Evolutionary conservation across 92 coral and sea anemone species (phyloP).

Genomic region (Phenganax subtilis): DNA sequence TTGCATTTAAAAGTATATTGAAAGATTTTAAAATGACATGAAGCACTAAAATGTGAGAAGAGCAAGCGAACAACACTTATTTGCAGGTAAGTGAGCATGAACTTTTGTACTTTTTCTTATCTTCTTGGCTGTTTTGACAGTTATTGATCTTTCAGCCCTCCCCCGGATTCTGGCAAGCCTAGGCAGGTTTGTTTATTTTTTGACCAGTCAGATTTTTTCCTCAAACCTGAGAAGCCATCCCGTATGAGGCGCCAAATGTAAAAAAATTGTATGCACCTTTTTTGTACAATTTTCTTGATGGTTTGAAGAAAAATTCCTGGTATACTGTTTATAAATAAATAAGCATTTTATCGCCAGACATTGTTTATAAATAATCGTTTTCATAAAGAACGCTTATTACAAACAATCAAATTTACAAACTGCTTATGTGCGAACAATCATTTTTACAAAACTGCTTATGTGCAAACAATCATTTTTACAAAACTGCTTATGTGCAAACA

Average conservation of each 20-base stretch:
- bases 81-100: too few species aligned
- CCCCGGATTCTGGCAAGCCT: too few species aligned
- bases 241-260: slow-evolving; percentile 3
- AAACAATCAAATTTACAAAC: background rate
- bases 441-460: background rate
- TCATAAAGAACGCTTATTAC: background rate
- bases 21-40: too few species aligned
- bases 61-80: too few species aligned
- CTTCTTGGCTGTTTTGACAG: too few species aligned
- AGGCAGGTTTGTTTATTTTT: too few species aligned
- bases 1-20: too few species aligned
- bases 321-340: background rate
- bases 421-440: background rate
- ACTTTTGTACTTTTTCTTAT: too few species aligned
- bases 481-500: slow-evolving; percentile 4
- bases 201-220: too few species aligned
- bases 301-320: background rate
- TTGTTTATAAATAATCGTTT: slow-evolving; percentile 10
- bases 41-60: too few species aligned
- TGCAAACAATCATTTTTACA: background rate
- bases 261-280: background rate
- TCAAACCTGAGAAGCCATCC: too few species aligned
- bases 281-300: background rate
- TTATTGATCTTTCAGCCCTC: too few species aligned
- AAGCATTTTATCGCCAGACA: background rate